A percentile compares a stretch with the other conserved stretches of the same genome.
Conservation (phyloP, 2,797 vertebrate genomes). For the Acomys russatus region DNA sequence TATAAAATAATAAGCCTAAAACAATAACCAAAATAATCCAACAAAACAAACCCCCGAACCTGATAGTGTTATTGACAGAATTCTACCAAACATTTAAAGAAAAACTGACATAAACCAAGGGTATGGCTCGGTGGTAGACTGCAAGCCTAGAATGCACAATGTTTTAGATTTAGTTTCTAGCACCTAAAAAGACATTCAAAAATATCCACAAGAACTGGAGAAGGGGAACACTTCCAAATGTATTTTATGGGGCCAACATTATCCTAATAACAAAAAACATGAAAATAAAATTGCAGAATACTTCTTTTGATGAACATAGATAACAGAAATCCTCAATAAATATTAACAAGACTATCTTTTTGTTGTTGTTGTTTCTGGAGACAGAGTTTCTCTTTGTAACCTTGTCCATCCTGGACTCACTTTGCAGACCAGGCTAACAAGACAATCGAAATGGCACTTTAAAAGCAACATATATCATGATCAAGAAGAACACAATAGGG, state of each 20-base stretch:
- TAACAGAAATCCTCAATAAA: slow-evolving; percentile 14
- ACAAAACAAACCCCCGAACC: neutral
- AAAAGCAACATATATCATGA: neutral
- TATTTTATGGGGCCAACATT: neutral
- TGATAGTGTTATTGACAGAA: neutral
- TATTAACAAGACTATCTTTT: neutral
- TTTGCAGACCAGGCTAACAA: too few species aligned
- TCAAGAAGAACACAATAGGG: neutral
- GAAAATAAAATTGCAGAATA: slow-evolving; percentile 1
- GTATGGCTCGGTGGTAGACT: neutral
- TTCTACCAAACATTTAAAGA: neutral
- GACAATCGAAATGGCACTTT: neutral
- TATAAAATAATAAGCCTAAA: neutral
- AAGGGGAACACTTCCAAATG: neutral
- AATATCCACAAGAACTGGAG: neutral
- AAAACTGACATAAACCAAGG: neutral
- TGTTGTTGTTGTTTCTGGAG: too few species aligned
- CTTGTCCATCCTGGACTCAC: too few species aligned
- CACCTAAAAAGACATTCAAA: neutral
- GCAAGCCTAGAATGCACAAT: neutral
- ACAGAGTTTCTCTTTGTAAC: too few species aligned
- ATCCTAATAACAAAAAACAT: neutral
- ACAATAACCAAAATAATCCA: neutral
- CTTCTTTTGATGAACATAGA: neutral
- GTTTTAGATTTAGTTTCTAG: neutral